phyloP scores from a whole-genome alignment of 2,797 vertebrate genomes.

The Phylloscopus collybita region DNA sequence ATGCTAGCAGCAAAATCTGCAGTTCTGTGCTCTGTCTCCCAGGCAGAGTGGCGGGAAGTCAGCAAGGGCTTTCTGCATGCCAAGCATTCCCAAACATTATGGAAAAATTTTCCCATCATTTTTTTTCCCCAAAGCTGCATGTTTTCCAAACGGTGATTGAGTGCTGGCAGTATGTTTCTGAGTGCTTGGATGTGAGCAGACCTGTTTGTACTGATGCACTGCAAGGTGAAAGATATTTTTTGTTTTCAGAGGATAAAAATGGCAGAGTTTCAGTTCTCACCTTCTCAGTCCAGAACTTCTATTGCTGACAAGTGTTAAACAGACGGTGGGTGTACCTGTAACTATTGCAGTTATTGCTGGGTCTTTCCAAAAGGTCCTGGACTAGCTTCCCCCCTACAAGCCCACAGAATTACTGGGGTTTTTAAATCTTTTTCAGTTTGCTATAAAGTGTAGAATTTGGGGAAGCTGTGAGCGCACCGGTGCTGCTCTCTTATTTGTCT shows the following conservation, averaged over 20 bases:
- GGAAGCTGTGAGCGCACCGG: not conserved
- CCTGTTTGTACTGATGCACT: not conserved
- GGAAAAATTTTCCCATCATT: not conserved
- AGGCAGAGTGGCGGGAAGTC: not conserved
- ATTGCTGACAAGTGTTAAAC: not conserved
- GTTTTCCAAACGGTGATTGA: not conserved
- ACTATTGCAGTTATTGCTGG: not conserved
- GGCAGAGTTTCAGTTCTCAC: not conserved
- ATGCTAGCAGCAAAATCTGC: not conserved
- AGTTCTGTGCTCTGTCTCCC: not conserved
- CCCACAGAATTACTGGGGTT: rapidly evolving
- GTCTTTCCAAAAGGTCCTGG: not conserved
- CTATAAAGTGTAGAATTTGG: not conserved
- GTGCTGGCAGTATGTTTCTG: not conserved
- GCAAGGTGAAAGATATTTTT: not conserved
- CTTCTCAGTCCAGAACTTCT: not conserved
- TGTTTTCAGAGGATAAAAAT: not conserved
- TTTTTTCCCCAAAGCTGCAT: not conserved
- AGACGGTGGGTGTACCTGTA: not conserved
- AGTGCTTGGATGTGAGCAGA: not conserved
- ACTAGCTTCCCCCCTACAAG: not conserved
- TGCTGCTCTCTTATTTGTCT: not conserved
- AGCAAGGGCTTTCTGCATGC: not conserved
- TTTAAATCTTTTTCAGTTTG: not conserved
- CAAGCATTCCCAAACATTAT: not conserved